These are phyloP conservation scores for Trichonephila clavata DNA, from an alignment of 1,140 invertebrate genomes.

Conservation along the genomic window DNA sequence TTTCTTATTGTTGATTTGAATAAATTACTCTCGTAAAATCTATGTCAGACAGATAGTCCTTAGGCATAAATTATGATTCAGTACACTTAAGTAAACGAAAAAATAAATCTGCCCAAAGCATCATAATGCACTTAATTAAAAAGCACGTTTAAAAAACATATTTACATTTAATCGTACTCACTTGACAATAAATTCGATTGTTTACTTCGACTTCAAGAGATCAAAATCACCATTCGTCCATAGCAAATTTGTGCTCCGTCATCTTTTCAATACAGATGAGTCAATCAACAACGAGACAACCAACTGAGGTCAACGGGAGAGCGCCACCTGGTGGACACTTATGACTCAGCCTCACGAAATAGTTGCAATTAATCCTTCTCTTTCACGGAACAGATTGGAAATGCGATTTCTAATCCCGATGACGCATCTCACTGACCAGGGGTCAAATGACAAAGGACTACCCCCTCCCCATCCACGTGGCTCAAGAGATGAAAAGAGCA, in stretches of 20 bases:
- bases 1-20: too few species aligned
- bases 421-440: conserved; percentile 6
- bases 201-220: background rate
- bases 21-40: too few species aligned
- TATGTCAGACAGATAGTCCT: too few species aligned
- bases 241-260: background rate
- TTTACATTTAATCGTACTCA: background rate
- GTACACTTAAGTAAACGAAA: too few species aligned
- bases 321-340: background rate
- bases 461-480: background rate
- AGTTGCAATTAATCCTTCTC: background rate
- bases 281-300: background rate
- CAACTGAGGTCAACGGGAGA: background rate
- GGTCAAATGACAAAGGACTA: conserved; percentile 10
- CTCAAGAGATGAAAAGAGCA: background rate
- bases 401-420: background rate
- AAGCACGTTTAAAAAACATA: background rate
- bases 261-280: background rate
- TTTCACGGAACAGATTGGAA: background rate
- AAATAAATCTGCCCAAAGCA: too few species aligned
- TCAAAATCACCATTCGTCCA: too few species aligned
- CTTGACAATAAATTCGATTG: background rate
- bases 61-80: too few species aligned
- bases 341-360: background rate
- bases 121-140: too few species aligned